These are phyloP conservation scores for Lasius platythorax DNA, from an alignment of 2,888 invertebrate species.

Conservation along the genomic window DNA sequence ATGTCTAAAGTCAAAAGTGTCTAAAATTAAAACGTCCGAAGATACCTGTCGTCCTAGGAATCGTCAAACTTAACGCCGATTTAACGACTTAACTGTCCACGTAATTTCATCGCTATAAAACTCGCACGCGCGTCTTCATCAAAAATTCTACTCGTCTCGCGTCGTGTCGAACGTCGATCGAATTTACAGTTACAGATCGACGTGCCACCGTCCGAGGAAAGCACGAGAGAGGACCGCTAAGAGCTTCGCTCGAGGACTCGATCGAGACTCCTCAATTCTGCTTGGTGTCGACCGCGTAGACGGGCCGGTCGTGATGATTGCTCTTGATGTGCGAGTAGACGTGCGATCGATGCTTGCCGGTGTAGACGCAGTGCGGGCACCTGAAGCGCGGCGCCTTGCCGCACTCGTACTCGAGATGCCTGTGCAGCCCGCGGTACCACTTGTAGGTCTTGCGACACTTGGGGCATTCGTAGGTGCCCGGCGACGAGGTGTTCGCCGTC, in stretches of 20 bases:
- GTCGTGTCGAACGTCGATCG: background rate
- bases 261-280: constrained; percentile 49
- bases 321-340: constrained; percentile 87
- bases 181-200: background rate
- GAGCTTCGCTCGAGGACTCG: background rate
- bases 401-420: constrained; percentile 85
- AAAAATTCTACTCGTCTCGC: background rate
- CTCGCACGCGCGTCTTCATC: background rate
- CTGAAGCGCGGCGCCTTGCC: constrained; percentile 83
- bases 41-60: background rate
- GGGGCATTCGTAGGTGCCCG: constrained; percentile 85
- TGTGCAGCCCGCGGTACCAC: constrained; percentile 88
- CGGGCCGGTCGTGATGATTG: constrained; percentile 76
- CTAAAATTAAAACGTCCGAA: background rate
- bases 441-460: constrained; percentile 88
- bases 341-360: constrained; percentile 87
- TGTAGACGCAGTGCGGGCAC: constrained; percentile 87
- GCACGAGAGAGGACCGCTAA: background rate
- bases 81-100: background rate
- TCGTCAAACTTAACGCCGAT: background rate
- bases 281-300: constrained; percentile 80
- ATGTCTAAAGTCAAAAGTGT: background rate
- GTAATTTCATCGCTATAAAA: background rate
- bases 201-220: background rate
- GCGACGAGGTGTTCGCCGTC: constrained; percentile 59